phyloP scores from a whole-genome alignment of 2,888 invertebrate species.

The Netelia fuscicornis region DNA sequence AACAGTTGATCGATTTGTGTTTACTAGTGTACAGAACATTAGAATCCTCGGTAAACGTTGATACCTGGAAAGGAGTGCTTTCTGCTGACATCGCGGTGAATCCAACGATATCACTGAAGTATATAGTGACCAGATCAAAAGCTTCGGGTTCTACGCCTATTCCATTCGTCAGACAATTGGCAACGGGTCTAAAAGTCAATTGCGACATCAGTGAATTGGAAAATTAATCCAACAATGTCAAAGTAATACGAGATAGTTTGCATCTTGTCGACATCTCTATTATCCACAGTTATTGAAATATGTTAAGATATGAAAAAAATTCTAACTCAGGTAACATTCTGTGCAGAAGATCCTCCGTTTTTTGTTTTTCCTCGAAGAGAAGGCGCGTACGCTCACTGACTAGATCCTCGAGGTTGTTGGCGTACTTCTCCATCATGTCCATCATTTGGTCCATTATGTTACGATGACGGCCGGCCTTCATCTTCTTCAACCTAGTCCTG shows the following conservation, averaged over 20 bases:
- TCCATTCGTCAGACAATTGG: slow-evolving; percentile 94
- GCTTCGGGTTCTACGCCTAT: slow-evolving; percentile 97
- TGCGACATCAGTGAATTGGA: slow-evolving; percentile 30
- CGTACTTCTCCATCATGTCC: slow-evolving; percentile 99
- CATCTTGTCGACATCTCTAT: no score
- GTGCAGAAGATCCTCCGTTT: slow-evolving; percentile 96
- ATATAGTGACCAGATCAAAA: slow-evolving; percentile 97
- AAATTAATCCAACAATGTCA: neutral
- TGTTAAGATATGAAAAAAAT: neutral
- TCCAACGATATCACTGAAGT: slow-evolving; percentile 98
- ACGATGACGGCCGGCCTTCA: slow-evolving; percentile 94
- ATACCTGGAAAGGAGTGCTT: slow-evolving; percentile 94
- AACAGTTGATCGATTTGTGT: slow-evolving; percentile 15
- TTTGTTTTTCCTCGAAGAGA: slow-evolving; percentile 96
- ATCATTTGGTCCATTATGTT: slow-evolving; percentile 99
- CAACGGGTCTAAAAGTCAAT: slow-evolving; percentile 89
- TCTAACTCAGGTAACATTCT: slow-evolving; percentile 96
- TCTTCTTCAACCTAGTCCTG: slow-evolving; percentile 92
- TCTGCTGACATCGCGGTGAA: slow-evolving; percentile 98
- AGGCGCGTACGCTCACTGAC: slow-evolving; percentile 96
- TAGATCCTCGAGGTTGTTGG: slow-evolving; percentile 97
- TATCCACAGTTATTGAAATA: no score
- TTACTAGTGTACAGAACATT: neutral
- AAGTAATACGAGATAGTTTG: neutral
- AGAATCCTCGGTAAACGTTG: slow-evolving; percentile 8